Base-by-base conservation (phyloP, 2,888 invertebrate species). In the Chesias legatella region DNA sequence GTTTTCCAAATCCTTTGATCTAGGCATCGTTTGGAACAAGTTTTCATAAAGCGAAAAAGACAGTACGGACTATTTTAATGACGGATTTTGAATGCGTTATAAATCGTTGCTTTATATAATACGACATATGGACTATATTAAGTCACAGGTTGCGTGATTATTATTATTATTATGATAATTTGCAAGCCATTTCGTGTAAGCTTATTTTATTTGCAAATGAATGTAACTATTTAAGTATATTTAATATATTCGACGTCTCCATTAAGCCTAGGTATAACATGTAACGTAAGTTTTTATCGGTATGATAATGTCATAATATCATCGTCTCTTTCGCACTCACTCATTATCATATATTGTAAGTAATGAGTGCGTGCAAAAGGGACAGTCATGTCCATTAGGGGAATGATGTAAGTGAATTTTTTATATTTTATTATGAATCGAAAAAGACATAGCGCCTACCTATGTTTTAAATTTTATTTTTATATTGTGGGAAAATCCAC, bases 361-460 rank as follows among this genome's bases (percentile, higher is more conserved):
- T 17, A 7, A 26, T 20, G 36, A 11, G 35, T 25, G 10, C 23
- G 41, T 40, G 55, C 47, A 46, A 40, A 36, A 30, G 27, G 8
- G 43, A 43, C 43, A 40, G 39, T 78, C 79, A 73, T 76, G 86
- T 85, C 86, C 85, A 80, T 80, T 81, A 78, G 83, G 83, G 85
- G 81, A 79, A 76, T 73, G 79, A 74, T 79, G 76, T 66, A 77
- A 77, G 68, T 79, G 73, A 70, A 64, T 83, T 85, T 84, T 86
- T 86, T 79, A 84, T 85, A 86, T 86, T 85, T 84, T 84, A 85
- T 78, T 83, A 85, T 77, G 81, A 81, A 84, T 81, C 78, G 78
- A 79, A 81, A 78, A 81, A 79, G 70, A 82, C 78, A 79, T 76
- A 78, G 73, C 79, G 77, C 79, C 76, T 78, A 73, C 69, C 69